A percentile compares a stretch with the other conserved stretches of the same genome.
Evolutionary conservation across 2,888 invertebrate genomes (phyloP).

Genomic region (Drosophila vallismaia): DNA sequence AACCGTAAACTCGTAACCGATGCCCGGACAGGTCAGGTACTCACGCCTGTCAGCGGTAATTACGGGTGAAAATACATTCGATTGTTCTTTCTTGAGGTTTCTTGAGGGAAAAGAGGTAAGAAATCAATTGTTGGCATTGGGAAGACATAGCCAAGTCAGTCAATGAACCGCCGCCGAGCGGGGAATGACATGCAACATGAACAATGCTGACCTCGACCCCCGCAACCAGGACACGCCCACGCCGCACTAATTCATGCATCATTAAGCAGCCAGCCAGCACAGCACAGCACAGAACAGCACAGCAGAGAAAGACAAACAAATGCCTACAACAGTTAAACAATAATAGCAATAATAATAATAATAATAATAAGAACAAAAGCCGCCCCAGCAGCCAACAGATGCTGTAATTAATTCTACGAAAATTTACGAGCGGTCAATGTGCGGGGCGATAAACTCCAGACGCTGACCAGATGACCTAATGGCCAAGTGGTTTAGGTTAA

Average conservation of each 20-base stretch:
- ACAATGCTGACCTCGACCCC: slow-evolving; percentile 70
- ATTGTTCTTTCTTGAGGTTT: slow-evolving; percentile 15
- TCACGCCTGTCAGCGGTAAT: slow-evolving; percentile 62
- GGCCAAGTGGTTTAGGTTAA: slow-evolving; percentile 9
- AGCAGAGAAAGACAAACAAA: slow-evolving; percentile 18
- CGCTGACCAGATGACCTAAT: slow-evolving; percentile 38
- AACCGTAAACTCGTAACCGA: slow-evolving; percentile 37
- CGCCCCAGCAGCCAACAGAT: slow-evolving; percentile 24
- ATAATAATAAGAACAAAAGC: slow-evolving; percentile 40
- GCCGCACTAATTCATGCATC: slow-evolving; percentile 67
- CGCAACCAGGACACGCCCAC: slow-evolving; percentile 40
- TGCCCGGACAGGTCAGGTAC: slow-evolving; percentile 45
- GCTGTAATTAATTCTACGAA: slow-evolving; percentile 56
- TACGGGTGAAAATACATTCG: slow-evolving; percentile 45
- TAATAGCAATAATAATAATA: slow-evolving; percentile 47
- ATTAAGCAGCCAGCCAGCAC: slow-evolving; percentile 48
- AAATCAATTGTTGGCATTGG: slow-evolving; percentile 71
- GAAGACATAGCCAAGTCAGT: slow-evolving; percentile 24
- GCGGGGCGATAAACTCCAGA: slow-evolving; percentile 31
- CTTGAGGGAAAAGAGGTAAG: slow-evolving; percentile 60
- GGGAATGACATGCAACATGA: slow-evolving; percentile 41
- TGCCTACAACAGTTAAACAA: slow-evolving; percentile 57
- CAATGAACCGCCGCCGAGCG: slow-evolving; percentile 29
- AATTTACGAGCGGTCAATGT: slow-evolving; percentile 46
- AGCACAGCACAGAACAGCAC: neutral